Base-by-base conservation (phyloP, 2,888 invertebrate species). In the Molanna angustata region DNA sequence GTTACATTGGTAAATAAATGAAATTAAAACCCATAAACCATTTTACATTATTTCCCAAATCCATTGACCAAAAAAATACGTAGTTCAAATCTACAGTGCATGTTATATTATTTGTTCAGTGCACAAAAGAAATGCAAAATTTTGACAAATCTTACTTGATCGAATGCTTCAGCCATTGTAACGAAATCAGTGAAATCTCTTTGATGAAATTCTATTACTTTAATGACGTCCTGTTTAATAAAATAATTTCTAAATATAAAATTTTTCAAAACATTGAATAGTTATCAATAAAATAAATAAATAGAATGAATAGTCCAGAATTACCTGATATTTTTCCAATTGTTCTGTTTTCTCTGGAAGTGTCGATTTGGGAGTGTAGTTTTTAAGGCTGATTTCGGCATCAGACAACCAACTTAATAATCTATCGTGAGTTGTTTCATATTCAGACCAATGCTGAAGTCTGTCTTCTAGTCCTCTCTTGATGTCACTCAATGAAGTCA, bases 281-380 rank as follows among this genome's bases (percentile, higher is more conserved):
- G 22, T 37, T 37, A n/a, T 17, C 6, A 40, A 17, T 18, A 4
- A 13, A 27, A 22, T 27, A 32, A 39, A 16, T 17, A 17, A 21
- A 21, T 7, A 17, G 17, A 21, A 22, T 7, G 17, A 40, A 17
- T 40, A 17, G 9, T 40, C 16, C 16, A 9, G 17, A 64, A 70
- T 69, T 75, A 90, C 92, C 86, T 93, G 92, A 71, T 93, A 95
- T 71, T 88, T 90, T 65, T 88, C 88, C 31, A 92, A 79, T 68
- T 94, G 94, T 60, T 92, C 90, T 61, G 89, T 82, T 69, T 96
- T 96, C 65, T 95, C 94, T 61, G 94, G 91, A 20, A 93, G 73
- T 0, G 90, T 89, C 39, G 90, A 85, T 66, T 88, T 90, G 4
- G 88, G 82, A 21, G 84, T 82, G 65, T 90, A 94, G 59, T 90